A percentile compares a stretch with the other conserved stretches of the same genome.
These are phyloP conservation scores for Pectinophora gossypiella DNA, from an alignment of 1,140 invertebrate genomes.

Conservation along the genomic window DNA sequence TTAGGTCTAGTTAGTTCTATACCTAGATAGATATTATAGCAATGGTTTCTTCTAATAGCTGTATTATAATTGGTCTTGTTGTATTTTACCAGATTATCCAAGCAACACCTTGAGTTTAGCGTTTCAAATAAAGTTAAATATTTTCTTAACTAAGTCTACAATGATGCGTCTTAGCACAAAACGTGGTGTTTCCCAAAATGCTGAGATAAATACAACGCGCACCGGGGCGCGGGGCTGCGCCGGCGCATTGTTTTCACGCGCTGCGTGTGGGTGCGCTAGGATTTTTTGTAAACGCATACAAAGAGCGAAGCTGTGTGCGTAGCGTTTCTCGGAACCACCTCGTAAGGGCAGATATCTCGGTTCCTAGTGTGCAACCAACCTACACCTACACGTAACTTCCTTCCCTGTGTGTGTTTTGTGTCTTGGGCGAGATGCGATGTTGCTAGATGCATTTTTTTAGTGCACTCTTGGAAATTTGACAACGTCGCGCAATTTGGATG, in stretches of 20 bases:
- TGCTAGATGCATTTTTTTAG: constrained; percentile 55
- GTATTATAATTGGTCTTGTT: too few species aligned
- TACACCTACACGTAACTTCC: constrained; percentile 31
- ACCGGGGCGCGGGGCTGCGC: constrained; percentile 1
- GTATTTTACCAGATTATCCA: too few species aligned
- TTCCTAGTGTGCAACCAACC: constrained; percentile 13
- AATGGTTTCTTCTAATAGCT: too few species aligned
- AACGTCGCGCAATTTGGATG: constrained; percentile 54
- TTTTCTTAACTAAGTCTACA: too few species aligned
- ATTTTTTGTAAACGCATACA: constrained; percentile 40
- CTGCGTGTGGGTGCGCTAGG: constrained; percentile 26
- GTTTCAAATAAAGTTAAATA: too few species aligned
- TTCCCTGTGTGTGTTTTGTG: constrained; percentile 14
- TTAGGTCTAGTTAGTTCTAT: too few species aligned
- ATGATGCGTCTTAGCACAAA: too few species aligned
- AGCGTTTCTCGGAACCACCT: constrained; percentile 24
- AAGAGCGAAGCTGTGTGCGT: constrained; percentile 28
- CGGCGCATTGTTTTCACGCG: constrained; percentile 22
- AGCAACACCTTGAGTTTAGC: too few species aligned
- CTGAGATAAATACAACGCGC: constrained; percentile 14
- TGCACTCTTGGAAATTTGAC: constrained; percentile 60
- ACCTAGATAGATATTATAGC: too few species aligned
- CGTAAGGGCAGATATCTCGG: neutral
- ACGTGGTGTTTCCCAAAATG: constrained; percentile 10
- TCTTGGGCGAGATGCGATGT: constrained; percentile 43